Evolutionary conservation across 2,113 vertebrate genomes (phyloP).

Genomic region (Bos javanicus): DNA sequence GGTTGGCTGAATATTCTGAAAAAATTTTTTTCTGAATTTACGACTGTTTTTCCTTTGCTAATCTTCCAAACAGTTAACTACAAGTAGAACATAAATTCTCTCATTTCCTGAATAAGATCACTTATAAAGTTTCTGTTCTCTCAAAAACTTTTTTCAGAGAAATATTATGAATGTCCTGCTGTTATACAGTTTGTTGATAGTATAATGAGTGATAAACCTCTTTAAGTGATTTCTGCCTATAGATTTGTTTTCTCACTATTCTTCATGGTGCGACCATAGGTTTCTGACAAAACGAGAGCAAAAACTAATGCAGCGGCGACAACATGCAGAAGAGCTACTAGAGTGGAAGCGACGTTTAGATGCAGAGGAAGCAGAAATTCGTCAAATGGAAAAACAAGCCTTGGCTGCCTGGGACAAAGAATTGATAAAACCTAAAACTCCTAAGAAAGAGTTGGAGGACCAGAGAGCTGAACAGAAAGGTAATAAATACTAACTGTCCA

Average conservation of each 20-base stretch:
- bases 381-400: constrained; percentile 93
- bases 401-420: constrained; percentile 92
- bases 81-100: constrained; percentile 39
- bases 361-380: constrained; percentile 92
- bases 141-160: neutral
- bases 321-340: constrained; percentile 92
- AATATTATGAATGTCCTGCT: constrained; percentile 16
- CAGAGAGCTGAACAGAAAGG: constrained; percentile 81
- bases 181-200: constrained; percentile 24
- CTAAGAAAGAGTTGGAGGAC: constrained; percentile 79
- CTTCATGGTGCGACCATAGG: constrained; percentile 76
- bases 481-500: constrained; percentile 41
- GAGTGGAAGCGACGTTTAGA: constrained; percentile 94
- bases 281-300: constrained; percentile 97
- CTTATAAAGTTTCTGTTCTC: constrained; percentile 1
- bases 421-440: constrained; percentile 77
- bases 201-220: neutral
- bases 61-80: constrained; percentile 4
- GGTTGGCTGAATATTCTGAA: neutral
- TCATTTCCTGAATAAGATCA: constrained; percentile 19
- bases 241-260: constrained; percentile 28
- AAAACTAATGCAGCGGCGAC: constrained; percentile 93
- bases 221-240: neutral
- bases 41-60: constrained; percentile 27
- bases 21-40: neutral